Conservation (phyloP, 1,140 invertebrate genomes). For the Megalopta genalis region DNA sequence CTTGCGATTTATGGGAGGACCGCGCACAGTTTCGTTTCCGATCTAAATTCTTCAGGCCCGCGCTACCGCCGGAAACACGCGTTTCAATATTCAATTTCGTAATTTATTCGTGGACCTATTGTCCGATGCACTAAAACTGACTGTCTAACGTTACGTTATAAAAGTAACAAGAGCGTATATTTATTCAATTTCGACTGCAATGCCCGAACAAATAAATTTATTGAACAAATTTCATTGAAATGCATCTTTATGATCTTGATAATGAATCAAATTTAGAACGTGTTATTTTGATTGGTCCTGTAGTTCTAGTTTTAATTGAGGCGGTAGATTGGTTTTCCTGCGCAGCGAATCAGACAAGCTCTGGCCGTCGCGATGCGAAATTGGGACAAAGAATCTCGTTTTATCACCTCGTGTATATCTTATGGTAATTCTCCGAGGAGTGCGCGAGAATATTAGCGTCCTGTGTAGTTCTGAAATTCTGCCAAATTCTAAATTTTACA, state of each 20-base stretch:
- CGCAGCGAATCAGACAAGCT: background rate
- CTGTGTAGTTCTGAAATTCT: background rate
- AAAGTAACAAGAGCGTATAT: too few species aligned
- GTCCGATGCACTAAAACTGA: too few species aligned
- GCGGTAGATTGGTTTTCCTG: background rate
- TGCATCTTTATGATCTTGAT: too few species aligned
- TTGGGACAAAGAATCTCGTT: conserved; percentile 15
- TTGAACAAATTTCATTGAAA: too few species aligned
- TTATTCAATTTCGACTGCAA: too few species aligned
- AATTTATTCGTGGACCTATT: background rate
- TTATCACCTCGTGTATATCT: conserved; percentile 16
- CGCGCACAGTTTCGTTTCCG: background rate
- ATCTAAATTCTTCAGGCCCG: background rate
- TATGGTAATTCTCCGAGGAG: background rate
- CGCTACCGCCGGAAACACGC: background rate
- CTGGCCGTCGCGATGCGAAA: background rate
- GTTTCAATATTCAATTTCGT: background rate
- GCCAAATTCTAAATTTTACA: background rate
- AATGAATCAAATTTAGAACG: too few species aligned
- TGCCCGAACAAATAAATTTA: too few species aligned
- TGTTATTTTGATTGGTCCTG: too few species aligned
- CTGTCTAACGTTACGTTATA: too few species aligned
- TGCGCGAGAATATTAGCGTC: background rate
- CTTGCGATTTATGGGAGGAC: too few species aligned
- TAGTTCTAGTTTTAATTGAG: too few species aligned